phyloP scores from a whole-genome alignment of 2,888 invertebrate species.

The Gymnosoma rotundatum region DNA sequence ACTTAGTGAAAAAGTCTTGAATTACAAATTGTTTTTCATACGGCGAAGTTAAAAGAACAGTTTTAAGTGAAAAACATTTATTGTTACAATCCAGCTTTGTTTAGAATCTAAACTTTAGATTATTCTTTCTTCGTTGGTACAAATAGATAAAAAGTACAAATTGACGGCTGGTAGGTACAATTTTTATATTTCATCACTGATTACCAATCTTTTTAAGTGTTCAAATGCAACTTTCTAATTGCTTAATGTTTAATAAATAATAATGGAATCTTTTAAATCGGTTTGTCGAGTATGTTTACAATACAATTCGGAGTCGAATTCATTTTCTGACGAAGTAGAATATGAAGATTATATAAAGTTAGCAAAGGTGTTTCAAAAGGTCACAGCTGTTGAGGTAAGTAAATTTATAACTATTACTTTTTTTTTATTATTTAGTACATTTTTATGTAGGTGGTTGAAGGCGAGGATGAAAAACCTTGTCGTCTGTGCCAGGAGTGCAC shows the following conservation, averaged over 20 bases:
- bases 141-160: too few species aligned
- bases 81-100: too few species aligned
- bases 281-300: constrained; percentile 77
- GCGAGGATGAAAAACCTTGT: constrained; percentile 73
- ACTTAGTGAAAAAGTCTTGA: too few species aligned
- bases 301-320: constrained; percentile 72
- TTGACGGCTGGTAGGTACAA: too few species aligned
- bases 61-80: too few species aligned
- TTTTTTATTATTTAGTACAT: background rate
- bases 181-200: too few species aligned
- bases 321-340: constrained; percentile 77
- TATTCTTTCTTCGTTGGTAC: too few species aligned
- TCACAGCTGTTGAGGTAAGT: constrained; percentile 75
- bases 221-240: background rate
- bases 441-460: constrained; percentile 70
- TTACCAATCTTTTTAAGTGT: too few species aligned
- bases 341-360: constrained; percentile 74
- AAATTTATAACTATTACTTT: background rate
- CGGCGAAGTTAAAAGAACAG: too few species aligned
- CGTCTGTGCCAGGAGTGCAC: constrained; percentile 77
- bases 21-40: too few species aligned
- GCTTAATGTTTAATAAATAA: background rate
- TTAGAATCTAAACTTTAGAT: too few species aligned
- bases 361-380: constrained; percentile 71
- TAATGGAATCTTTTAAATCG: constrained; percentile 43